phyloP scores from a whole-genome alignment of 2,797 vertebrate species.

The Falco peregrinus region DNA sequence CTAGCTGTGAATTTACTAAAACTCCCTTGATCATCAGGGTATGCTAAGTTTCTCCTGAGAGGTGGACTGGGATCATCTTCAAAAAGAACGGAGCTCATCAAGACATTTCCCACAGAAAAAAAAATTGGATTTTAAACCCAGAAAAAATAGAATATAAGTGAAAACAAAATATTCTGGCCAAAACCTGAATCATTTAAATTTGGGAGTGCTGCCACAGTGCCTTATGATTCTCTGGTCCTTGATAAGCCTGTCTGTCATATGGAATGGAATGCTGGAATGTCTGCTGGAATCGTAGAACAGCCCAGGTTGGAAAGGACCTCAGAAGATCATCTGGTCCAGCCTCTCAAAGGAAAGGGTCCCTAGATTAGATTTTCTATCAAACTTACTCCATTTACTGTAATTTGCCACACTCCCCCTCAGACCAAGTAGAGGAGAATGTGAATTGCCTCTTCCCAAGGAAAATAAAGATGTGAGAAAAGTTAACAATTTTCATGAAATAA shows the following conservation, averaged over 20 bases:
- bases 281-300: background rate
- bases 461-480: rapidly evolving
- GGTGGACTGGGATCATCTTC: background rate
- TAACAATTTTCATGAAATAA: background rate
- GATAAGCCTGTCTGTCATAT: background rate
- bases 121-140: background rate
- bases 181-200: background rate
- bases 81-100: background rate
- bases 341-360: background rate
- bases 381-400: background rate
- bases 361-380: background rate
- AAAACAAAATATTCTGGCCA: background rate
- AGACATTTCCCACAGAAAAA: background rate
- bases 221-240: background rate
- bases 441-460: rapidly evolving
- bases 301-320: background rate
- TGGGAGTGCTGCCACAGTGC: background rate
- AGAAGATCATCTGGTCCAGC: background rate
- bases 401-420: background rate
- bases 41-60: background rate
- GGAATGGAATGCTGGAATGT: background rate
- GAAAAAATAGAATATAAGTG: background rate
- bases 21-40: background rate
- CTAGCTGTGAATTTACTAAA: background rate
- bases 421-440: background rate